phyloP scores from a whole-genome alignment of 2,888 invertebrate species.

The Tenthredo amoena region DNA sequence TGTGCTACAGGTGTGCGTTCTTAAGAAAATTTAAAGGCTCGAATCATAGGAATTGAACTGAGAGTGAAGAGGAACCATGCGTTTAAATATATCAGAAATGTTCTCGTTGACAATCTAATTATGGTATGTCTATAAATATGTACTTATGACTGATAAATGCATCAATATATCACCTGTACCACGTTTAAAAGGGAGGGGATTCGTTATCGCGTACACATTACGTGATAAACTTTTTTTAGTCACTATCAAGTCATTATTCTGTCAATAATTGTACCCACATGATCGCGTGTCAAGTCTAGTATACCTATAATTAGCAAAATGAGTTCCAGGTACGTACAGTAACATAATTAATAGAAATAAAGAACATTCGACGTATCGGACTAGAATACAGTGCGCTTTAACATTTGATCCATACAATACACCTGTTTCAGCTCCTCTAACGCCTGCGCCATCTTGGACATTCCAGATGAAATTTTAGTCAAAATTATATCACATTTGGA shows the following conservation, averaged over 20 bases:
- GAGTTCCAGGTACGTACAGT: neutral
- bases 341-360: neutral
- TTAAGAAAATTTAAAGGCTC: neutral
- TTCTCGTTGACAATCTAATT: no score
- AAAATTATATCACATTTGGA: conserved; percentile 1
- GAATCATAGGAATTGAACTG: neutral
- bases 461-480: neutral
- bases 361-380: neutral
- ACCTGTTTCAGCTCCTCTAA: neutral
- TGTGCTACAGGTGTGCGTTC: no score
- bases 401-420: neutral
- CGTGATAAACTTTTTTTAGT: neutral
- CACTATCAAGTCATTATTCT: neutral
- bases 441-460: neutral
- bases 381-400: neutral
- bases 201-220: neutral
- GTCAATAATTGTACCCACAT: neutral
- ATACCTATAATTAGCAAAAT: neutral
- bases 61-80: neutral
- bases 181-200: neutral
- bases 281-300: neutral
- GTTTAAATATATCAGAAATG: no score
- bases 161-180: neutral
- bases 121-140: neutral
- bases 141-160: neutral